phyloP scores from a whole-genome alignment of 2,888 invertebrate species.

The Cremastobaeus sp. region DNA sequence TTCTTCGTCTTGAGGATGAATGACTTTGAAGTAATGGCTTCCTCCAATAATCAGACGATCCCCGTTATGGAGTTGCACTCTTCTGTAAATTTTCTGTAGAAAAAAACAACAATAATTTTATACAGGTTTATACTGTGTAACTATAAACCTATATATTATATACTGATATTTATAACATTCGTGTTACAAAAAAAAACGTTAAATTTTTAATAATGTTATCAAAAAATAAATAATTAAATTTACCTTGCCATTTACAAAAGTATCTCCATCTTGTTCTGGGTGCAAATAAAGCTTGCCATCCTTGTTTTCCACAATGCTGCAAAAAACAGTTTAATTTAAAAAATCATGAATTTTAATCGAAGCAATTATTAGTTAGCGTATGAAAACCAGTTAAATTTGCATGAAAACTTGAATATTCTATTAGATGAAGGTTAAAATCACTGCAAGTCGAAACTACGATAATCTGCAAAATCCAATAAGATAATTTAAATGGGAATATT shows the following conservation, averaged over 20 bases:
- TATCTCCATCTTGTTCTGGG: conserved; percentile 79
- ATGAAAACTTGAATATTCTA: no score
- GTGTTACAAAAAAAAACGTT: no score
- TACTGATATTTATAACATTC: no score
- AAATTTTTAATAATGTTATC: neutral
- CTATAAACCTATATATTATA: neutral
- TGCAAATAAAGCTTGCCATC: conserved; percentile 78
- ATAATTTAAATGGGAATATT: no score
- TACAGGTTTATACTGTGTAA: neutral
- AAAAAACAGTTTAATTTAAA: no score
- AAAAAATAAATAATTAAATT: conserved; percentile 18
- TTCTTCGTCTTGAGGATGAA: conserved; percentile 77
- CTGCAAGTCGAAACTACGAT: no score
- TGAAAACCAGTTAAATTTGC: no score
- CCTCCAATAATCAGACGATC: conserved; percentile 81
- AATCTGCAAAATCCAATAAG: no score
- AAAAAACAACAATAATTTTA: neutral
- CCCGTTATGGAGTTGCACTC: conserved; percentile 79
- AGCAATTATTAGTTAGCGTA: no score
- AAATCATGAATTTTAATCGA: no score
- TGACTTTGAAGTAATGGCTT: conserved; percentile 81
- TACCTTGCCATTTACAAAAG: conserved; percentile 80
- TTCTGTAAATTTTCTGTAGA: conserved; percentile 76
- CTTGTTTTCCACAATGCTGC: conserved; percentile 79
- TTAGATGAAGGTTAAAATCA: no score